Base-by-base conservation (phyloP, 1,140 invertebrate genomes). In the Trypoxylus dichotomus region DNA sequence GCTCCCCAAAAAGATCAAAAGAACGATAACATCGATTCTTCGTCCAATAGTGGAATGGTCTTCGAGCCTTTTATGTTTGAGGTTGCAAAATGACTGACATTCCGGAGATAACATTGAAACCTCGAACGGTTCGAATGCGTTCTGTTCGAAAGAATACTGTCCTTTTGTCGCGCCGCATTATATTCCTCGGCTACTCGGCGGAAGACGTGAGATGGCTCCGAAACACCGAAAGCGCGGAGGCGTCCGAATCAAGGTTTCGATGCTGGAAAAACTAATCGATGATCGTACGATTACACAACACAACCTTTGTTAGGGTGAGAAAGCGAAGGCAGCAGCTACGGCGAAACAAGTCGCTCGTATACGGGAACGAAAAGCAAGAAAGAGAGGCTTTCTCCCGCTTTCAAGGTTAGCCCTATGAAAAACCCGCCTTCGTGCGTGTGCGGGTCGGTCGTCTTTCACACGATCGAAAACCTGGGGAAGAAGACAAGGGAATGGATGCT, bases 281-380 rank as follows among this genome's bases (percentile, higher is more conserved):
- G 47, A 54, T 54, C 19, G 47, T 54, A 54, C 47, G 47, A 54
- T 54, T 54, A 54, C 47, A 54, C 47, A 54, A 54, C 47, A 54
- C 19, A 19, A n/a, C 47, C 47, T 54, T 54, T 54, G 47, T 54
- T 54, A 54, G 15, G 32, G 32, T 37, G 32, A 37, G 32, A 37
- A 37, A 2, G 32, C 32, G 32, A 37, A 37, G 32, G 32, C 32
- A 8, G 32, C 32, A 5, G 32, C 32, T 5, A 37, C 47, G 6
- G 42, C 42, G n/a, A n/a, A n/a, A n/a, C 15, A 2, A 54, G 13
- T 54, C 5, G 32, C 32, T 37, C 32, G 1, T 5, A 2, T 37
- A 37, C 32, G 32, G 32, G 32, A 8, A 37, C 32, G 32, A 5
- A 37, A 37, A 37, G 32, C 32, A 37, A 37, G 32, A n/a, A n/a